phyloP scores from a whole-genome alignment of 2,797 vertebrate species.

The Enteromius mattozi region DNA sequence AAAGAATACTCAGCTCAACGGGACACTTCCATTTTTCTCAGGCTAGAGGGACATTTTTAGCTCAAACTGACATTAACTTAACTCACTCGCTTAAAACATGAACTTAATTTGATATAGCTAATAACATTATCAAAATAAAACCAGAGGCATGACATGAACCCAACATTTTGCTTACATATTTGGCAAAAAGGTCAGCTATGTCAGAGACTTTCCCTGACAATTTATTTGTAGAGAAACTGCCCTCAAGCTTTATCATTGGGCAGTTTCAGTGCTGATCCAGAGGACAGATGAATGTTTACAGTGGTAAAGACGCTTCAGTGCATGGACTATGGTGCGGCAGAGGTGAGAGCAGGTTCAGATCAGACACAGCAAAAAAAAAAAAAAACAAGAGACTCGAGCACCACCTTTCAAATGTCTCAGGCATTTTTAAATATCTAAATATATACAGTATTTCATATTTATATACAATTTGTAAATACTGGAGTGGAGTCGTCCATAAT shows the following conservation, averaged over 20 bases:
- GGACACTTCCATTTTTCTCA: neutral
- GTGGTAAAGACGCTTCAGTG: conserved; percentile 71
- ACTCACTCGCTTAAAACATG: neutral
- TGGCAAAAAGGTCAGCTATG: neutral
- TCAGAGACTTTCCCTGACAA: conserved; percentile 3
- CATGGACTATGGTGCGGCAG: conserved; percentile 68
- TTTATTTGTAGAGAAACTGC: conserved; percentile 2
- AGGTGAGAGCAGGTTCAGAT: conserved; percentile 46
- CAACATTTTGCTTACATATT: conserved; percentile 20
- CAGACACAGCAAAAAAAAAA: conserved; percentile 30
- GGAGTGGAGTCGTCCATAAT: conserved; percentile 65
- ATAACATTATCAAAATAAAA: conserved; percentile 2
- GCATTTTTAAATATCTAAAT: conserved; percentile 82
- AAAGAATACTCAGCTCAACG: conserved; percentile 32
- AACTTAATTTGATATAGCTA: conserved; percentile 11
- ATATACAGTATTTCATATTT: conserved; percentile 79
- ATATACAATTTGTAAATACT: conserved; percentile 71
- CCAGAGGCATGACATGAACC: neutral
- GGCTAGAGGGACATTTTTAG: neutral
- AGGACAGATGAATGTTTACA: conserved; percentile 14
- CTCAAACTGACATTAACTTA: neutral
- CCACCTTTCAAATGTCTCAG: conserved; percentile 49
- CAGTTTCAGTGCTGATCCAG: neutral
- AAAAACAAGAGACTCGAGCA: conserved; percentile 10
- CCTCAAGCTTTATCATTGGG: conserved; percentile 26